Conservation (phyloP, 1,140 invertebrate genomes). For the Arion vulgaris region DNA sequence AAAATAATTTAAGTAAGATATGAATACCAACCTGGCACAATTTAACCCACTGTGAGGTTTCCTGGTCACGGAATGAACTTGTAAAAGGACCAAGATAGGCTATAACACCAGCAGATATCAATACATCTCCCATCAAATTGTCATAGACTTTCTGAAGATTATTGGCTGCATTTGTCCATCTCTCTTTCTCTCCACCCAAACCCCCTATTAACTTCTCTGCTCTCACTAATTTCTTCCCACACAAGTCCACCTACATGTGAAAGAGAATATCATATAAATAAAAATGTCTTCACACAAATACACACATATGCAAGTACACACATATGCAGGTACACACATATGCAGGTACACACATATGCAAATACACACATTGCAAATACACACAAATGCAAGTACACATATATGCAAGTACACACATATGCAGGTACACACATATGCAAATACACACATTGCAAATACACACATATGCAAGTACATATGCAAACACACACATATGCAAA, state of each 20-base stretch:
- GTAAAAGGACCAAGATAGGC: slow-evolving; percentile 94
- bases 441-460: too few relatives aligned
- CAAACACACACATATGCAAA: too few relatives aligned
- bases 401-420: too few relatives aligned
- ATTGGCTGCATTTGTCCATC: slow-evolving; percentile 85
- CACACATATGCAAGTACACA: too few relatives aligned
- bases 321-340: too few relatives aligned
- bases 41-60: slow-evolving; percentile 84
- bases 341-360: too few relatives aligned
- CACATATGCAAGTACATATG: too few relatives aligned
- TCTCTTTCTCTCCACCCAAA: slow-evolving; percentile 73
- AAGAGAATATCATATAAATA: background rate
- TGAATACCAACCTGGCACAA: slow-evolving; percentile 79
- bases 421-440: too few relatives aligned
- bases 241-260: slow-evolving; percentile 65
- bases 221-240: slow-evolving; percentile 72
- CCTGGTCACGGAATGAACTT: slow-evolving; percentile 81
- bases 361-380: too few relatives aligned
- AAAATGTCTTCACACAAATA: background rate
- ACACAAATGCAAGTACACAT: too few relatives aligned
- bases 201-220: slow-evolving; percentile 74
- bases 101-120: slow-evolving; percentile 90
- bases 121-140: slow-evolving; percentile 90
- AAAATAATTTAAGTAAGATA: too few relatives aligned
- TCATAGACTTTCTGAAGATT: slow-evolving; percentile 81